Base-by-base conservation (phyloP, 1,140 invertebrate genomes). In the Eulimnadia texana region DNA sequence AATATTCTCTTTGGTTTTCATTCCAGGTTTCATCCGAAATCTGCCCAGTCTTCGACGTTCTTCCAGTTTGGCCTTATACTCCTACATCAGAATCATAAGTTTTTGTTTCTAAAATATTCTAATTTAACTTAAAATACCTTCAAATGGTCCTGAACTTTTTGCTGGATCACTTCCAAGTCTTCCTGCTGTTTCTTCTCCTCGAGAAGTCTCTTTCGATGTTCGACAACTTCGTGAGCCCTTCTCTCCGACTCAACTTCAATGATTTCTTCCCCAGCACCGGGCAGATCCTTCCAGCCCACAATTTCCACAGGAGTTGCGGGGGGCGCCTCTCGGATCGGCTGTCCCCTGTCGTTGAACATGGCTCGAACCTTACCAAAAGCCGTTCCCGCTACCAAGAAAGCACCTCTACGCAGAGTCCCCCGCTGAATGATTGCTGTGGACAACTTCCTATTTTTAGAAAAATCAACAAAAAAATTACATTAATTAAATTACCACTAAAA, bases 361-460 rank as follows among this genome's bases (percentile, higher is more conserved):
- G 80, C 74, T 58, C 65, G 57, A 63, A 80, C 90, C 79, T 90
- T 93, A 2, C 82, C 89, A 80, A 83, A 89, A 0, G 84, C 79
- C 10, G 76, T 72, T 1, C 92, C 94, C 64, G 90, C 86, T 0
- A 98, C 84, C 55, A 99, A 71, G 59, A 89, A 72, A 56, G 78
- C 75, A 3, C 92, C 91, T 70, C 84, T 85, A 53, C 82, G 84
- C 16, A 99, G 70, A 0, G 87, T 94, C 9, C 96, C 96, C 63
- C 92, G 79, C 66, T 94, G 85, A 24, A 99, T 82, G 54, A 98
- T 76, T 50, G 86, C 79, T 9, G 93, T 96, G 0, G 87, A 86
- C 25, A 94, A 76, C 73, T 93, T 94, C 27, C 93, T 87, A 53
- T 64, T 70, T 68, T 58, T 42, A 61, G 67, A 64, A 58, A 50